A percentile compares a stretch with the other conserved stretches of the same genome.
Conservation (phyloP, 2,888 invertebrate genomes). For the Coelinius sp. region DNA sequence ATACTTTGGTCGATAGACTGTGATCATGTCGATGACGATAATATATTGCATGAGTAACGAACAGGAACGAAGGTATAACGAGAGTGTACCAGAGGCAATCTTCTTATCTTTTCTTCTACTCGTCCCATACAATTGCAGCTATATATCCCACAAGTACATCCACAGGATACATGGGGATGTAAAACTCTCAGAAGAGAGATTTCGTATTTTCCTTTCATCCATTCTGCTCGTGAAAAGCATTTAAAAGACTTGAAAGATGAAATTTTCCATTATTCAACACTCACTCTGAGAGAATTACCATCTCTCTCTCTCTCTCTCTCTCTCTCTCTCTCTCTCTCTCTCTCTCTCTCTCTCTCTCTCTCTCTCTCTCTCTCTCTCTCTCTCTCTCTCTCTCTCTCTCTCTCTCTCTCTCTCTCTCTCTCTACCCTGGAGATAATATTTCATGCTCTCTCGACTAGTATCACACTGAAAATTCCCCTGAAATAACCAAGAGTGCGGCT, state of each 20-base stretch:
- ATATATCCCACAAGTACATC: background rate
- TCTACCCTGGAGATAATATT: background rate
- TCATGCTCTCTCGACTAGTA: constrained; percentile 1
- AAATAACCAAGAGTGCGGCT: constrained; percentile 7
- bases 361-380: background rate
- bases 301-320: no score
- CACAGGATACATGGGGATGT: constrained; percentile 7
- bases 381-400: background rate
- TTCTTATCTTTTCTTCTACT: background rate
- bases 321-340: background rate
- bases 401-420: background rate
- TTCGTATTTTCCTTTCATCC: background rate
- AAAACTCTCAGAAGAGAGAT: background rate
- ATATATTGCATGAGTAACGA: constrained; percentile 19
- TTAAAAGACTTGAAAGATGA: background rate
- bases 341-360: background rate
- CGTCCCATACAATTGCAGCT: background rate
- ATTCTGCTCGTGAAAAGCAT: background rate
- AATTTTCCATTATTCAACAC: constrained; percentile 13
- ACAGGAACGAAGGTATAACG: constrained; percentile 16
- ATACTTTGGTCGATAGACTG: background rate
- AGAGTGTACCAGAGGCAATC: constrained; percentile 1
- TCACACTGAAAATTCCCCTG: background rate
- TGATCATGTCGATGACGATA: constrained; percentile 22
- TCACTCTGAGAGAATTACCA: background rate